Base-by-base conservation (phyloP, 1,140 invertebrate species). In the Rhizoglyphus robini region DNA sequence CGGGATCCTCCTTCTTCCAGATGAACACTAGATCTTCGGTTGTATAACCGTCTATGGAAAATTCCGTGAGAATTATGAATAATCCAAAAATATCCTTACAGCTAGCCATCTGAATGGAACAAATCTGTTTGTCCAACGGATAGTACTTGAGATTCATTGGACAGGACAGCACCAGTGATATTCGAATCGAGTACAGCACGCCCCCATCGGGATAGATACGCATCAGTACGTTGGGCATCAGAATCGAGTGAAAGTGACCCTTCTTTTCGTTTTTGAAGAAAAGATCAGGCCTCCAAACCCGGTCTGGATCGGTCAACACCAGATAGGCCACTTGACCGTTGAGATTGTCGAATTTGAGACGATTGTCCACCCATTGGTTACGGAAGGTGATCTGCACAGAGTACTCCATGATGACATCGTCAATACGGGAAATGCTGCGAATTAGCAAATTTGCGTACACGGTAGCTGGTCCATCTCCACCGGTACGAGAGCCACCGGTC, bases 191-290 rank as follows among this genome's bases (percentile, higher is more conserved):
- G 81, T 96, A 96, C 66, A 96, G 82, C 70, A 96, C 92, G 57
- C 87, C 87, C 65, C 92, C 92, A 71, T 93, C 84, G 48, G 90
- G 90, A 78, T 92, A 92, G 73, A 96, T 95, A 69, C 92, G 80
- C 74, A 96, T 91, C 80, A 96, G 91, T 63, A 96, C 89, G 77
- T 96, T 94, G 60, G 90, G 90, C 87, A 92, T 90, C 73, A 94
- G 92, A 76, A 96, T 96, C 75, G 94, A 90, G 77, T 96, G 92
- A 76, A 95, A 94, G 75, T 94, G 89, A 48, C 91, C 90, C 73
- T 91, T 90, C 76, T 95, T 95, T 79, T 96, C 92, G 73, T 96
- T 96, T 32, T 89, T 88, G 77, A 96, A 96, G 82, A 96, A 96
- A 67, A 95, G 81, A 81, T 96, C 92, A n/a, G 92, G 92, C 89